A percentile compares a stretch with the other conserved stretches of the same genome.
These are phyloP conservation scores for Halcyon smyrnensis DNA, from an alignment of 2,797 vertebrate species.

Conservation along the genomic window DNA sequence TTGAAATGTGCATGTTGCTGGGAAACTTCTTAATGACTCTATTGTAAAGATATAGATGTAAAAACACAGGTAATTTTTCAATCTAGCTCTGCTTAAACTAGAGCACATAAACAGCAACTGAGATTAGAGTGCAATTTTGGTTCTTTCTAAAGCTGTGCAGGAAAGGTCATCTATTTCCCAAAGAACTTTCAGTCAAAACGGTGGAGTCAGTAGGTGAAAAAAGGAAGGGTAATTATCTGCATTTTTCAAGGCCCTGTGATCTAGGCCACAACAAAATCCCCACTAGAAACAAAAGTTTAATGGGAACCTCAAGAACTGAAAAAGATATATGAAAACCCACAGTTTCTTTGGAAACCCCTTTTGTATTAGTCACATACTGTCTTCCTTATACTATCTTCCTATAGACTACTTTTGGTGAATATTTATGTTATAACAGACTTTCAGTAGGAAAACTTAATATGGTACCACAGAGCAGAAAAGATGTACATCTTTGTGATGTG, in stretches of 20 bases:
- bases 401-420: neutral
- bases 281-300: neutral
- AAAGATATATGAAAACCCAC: neutral
- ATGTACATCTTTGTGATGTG: neutral
- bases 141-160: neutral
- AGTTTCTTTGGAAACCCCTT: neutral
- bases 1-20: neutral
- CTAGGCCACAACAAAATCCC: neutral
- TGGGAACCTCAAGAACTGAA: neutral
- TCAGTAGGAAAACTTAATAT: neutral
- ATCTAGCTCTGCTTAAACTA: neutral
- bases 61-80: neutral
- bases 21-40: neutral
- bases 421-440: neutral
- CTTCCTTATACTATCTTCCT: neutral
- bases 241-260: neutral
- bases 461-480: neutral
- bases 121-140: neutral
- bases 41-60: neutral
- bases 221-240: neutral
- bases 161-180: neutral
- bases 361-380: neutral
- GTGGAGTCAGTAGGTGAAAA: neutral
- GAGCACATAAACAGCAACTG: neutral
- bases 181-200: neutral